Base-by-base conservation (phyloP, 1,140 invertebrate genomes). In the Hypothenemus hampei region DNA sequence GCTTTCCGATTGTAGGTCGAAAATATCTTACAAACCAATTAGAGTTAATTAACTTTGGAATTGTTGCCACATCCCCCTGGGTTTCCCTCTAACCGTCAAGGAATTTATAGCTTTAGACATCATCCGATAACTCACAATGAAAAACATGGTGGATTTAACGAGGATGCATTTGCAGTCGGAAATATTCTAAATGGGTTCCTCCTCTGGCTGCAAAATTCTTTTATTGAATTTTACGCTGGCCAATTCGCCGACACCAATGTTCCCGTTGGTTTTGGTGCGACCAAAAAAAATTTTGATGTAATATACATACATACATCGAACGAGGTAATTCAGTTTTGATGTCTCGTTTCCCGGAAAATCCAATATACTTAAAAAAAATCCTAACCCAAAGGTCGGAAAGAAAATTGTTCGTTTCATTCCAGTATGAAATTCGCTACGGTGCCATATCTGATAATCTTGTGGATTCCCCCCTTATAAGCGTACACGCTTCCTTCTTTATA, bases 381-480 rank as follows among this genome's bases (percentile, higher is more conserved):
- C 21, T 24, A 22, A 37, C 19, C n/a, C 50, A 53, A 53, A 49
- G 33, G 33, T 49, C 18, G 37, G 40, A 53, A 53, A 11, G 39
- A 53, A 53, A 52, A 44, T 35, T 41, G 23, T 45, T 43, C 37
- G 33, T 50, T 49, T 50, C 37, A 51, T 51, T 51, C 26, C 24
- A 20, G 15, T 36, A 53, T 35, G 15, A 44, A 53, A 53, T 53
- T 53, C 50, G 39, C 50, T 43, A 36, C 29, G 50, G 50, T 53
- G 50, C 50, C 41, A 53, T 53, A 53, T 53, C 50, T 44, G 40
- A 53, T 53, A 53, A 53, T 53, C 50, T 53, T 11, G 15, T 53
- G 50, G 50, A 53, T 53, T 45, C 45, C 37, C 50, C 24, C 50
- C 47, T 45, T 53, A 53, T 26, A 36, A 45, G 41, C 49, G 21